Conservation (phyloP, 2,113 vertebrate species). For the Vimba vimba region DNA sequence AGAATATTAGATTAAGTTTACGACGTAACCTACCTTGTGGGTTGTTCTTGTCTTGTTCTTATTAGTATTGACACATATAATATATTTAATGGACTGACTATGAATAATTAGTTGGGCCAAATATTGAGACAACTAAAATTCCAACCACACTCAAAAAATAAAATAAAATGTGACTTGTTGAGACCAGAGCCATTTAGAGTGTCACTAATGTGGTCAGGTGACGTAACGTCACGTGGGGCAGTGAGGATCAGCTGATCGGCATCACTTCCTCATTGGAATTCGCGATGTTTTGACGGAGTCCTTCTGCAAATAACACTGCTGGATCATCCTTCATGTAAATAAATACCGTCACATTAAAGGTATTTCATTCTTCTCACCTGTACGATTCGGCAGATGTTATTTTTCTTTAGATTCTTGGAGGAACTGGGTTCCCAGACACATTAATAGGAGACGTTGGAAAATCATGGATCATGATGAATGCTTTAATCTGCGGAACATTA, state of each 20-base stretch:
- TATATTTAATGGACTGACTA: too few species aligned
- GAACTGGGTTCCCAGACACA: background rate
- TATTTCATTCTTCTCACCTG: background rate
- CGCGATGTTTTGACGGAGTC: constrained; percentile 27
- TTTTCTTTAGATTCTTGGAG: background rate
- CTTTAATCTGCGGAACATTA: background rate
- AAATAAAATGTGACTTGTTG: too few species aligned
- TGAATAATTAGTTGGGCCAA: too few species aligned
- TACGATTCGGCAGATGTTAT: background rate
- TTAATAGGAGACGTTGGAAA: background rate
- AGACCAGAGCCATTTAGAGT: too few species aligned
- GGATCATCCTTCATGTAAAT: constrained; percentile 23
- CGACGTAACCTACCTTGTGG: too few species aligned
- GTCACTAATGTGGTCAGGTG: background rate
- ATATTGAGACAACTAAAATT: too few species aligned
- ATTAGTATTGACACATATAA: too few species aligned
- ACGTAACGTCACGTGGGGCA: constrained; percentile 19
- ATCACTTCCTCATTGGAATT: constrained; percentile 44
- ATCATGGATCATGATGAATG: background rate
- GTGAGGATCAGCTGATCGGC: constrained; percentile 44
- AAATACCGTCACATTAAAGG: constrained; percentile 10
- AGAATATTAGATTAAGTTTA: too few species aligned
- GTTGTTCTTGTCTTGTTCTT: too few species aligned
- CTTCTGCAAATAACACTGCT: background rate
- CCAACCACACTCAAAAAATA: too few species aligned